Evolutionary conservation across 2,888 invertebrate species (phyloP), one percentile per base, ranked within the genome.

Genomic region (Metallyticus violacea): DNA sequence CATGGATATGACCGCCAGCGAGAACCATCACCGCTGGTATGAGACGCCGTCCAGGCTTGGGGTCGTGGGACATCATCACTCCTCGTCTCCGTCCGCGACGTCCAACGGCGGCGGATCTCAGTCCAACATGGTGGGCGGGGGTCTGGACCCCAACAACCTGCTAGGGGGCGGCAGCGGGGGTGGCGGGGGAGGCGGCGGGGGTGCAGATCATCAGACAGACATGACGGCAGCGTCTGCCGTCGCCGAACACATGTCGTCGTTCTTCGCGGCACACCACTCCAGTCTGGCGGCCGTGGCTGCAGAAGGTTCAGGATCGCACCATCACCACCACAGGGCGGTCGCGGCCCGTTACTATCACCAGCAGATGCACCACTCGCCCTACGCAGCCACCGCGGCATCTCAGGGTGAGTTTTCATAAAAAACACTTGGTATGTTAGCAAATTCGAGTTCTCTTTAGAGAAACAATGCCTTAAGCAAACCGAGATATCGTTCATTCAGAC

Each of bases 291-390:
- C 92, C 90, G 93, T 91, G 92, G 93, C 91, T 90, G 93, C 91
- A 1, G 84, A 79, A 2, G 29, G 80, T n/a, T 26, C 77, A 30
- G 87, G 92, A 93, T 91, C 92, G 93, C 90, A 90, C 90, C 90
- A 92, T 93, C 94, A 92, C 93, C 90, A 62, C 40, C 40, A 62
- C 22, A 62, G 91, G 91, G 93, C 93, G 93, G 93, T 92, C 91
- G 92, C 92, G 91, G 90, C 92, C 92, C 91, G 93, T 88, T 93
- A 93, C 92, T 93, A 93, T 92, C 93, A 93, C 90, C 93, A 93
- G 90, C 93, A 93, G 90, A 93, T 93, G 93, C 93, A 93, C 91
- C 93, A 93, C 91, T 92, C 92, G 89, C 93, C 93, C 89, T 92
- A 92, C 92, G 92, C 93, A 91, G 93, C 93, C 88, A 91, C 93